phyloP scores from a whole-genome alignment of 30 jellyfish, hydroid and myxozoan genomes.

The Rhopilema esculentum region DNA sequence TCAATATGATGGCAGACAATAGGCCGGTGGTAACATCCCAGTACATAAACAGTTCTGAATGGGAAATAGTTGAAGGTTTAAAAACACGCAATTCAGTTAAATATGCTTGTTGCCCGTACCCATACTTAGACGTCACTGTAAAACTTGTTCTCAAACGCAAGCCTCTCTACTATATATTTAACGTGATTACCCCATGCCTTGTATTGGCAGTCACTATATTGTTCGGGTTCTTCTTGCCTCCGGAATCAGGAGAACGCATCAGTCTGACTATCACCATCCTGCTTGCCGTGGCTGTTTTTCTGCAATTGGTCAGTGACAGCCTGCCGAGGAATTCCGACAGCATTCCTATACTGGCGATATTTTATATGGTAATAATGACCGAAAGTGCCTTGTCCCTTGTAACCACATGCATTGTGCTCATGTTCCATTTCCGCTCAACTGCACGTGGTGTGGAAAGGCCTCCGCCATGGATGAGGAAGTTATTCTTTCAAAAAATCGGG shows the following conservation, averaged over 20 bases:
- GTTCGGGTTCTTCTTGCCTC: constrained; percentile 94
- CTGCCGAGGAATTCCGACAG: constrained; percentile 92
- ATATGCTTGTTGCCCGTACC: constrained; percentile 83
- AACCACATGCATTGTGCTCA: constrained; percentile 90
- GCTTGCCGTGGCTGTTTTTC: constrained; percentile 94
- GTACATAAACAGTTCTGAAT: constrained; percentile 82
- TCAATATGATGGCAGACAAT: constrained; percentile 57
- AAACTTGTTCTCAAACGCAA: constrained; percentile 68
- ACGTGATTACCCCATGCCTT: constrained; percentile 92
- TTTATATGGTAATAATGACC: constrained; percentile 91
- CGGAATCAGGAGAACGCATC: constrained; percentile 96
- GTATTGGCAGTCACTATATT: constrained; percentile 71
- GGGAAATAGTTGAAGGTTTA: constrained; percentile 67
- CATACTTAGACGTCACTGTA: constrained; percentile 84
- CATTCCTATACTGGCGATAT: constrained; percentile 80
- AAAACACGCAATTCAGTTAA: constrained; percentile 43
- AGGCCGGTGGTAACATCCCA: constrained; percentile 74
- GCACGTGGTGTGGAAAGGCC: constrained; percentile 75
- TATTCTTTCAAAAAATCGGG: constrained; percentile 64
- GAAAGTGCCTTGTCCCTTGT: constrained; percentile 89
- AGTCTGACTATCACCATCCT: constrained; percentile 84
- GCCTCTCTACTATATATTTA: constrained; percentile 86
- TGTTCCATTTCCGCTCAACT: constrained; percentile 72
- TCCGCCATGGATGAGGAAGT: constrained; percentile 82
- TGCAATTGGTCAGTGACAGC: constrained; percentile 85